Conservation (phyloP, 2,113 vertebrate genomes). For the Cairina moschata region DNA sequence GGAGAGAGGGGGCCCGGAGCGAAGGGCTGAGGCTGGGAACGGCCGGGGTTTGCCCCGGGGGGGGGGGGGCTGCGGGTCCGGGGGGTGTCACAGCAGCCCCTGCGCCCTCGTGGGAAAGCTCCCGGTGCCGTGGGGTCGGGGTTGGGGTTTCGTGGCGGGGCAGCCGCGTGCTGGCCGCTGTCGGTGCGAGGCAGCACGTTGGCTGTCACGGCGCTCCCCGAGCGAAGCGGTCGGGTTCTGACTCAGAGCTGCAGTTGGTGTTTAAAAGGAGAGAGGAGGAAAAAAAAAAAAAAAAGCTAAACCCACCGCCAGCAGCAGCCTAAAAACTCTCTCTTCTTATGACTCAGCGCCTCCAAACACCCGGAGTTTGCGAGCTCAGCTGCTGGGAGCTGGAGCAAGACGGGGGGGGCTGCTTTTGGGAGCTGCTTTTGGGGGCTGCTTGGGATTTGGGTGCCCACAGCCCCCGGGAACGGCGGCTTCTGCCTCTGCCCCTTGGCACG, state of each 20-base stretch:
- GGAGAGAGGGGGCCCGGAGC: neutral
- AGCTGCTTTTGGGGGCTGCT: neutral
- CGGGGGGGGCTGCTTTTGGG: neutral
- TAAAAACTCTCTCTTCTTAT: slow-evolving; percentile 70
- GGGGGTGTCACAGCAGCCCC: neutral
- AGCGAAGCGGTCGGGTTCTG: slow-evolving; percentile 63
- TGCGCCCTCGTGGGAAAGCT: neutral
- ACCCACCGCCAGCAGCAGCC: neutral
- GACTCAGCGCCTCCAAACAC: slow-evolving; percentile 75
- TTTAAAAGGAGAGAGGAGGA: neutral
- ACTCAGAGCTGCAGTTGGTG: slow-evolving; percentile 79
- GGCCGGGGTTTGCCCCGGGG: neutral
- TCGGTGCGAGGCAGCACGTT: slow-evolving; percentile 30
- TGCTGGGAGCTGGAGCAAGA: neutral
- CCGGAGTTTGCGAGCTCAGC: slow-evolving; percentile 57
- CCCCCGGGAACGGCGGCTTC: too few species aligned
- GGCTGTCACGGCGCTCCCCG: slow-evolving; percentile 48
- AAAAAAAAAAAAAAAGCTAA: neutral
- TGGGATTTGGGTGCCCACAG: accelerated
- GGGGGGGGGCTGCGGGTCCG: neutral
- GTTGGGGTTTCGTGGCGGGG: slow-evolving; percentile 36
- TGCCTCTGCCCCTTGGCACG: neutral
- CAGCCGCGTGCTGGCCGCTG: slow-evolving; percentile 15
- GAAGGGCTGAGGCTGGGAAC: neutral
- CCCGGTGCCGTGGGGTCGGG: neutral